These are phyloP conservation scores for Cyrtonyx montezumae DNA, from an alignment of 2,113 vertebrate species.

Conservation along the genomic window DNA sequence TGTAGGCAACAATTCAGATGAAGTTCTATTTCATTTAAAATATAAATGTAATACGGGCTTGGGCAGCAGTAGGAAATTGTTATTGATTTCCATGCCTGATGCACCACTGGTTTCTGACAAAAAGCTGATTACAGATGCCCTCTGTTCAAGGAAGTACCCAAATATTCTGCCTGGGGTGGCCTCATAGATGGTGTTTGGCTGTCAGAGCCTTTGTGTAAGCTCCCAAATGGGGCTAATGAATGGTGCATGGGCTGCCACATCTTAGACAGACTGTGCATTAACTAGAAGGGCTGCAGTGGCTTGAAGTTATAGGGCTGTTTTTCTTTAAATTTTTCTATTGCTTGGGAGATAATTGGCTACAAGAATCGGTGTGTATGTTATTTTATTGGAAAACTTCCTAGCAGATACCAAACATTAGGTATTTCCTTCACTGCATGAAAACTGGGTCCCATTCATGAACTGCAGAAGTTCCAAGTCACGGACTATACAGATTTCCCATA, in stretches of 20 bases:
- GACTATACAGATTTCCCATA: accelerated
- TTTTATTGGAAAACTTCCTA: background rate
- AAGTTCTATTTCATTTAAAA: background rate
- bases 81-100: background rate
- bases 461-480: background rate
- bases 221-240: background rate
- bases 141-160: background rate
- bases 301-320: accelerated
- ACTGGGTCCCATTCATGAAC: background rate
- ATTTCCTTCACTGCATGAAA: background rate
- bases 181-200: background rate
- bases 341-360: background rate
- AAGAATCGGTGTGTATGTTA: background rate
- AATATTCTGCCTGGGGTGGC: background rate
- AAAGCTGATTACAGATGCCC: background rate
- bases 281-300: background rate
- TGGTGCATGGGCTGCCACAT: accelerated
- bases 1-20: background rate
- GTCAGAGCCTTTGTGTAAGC: background rate
- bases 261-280: background rate
- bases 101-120: background rate
- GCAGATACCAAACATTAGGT: background rate
- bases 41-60: background rate
- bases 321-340: background rate
- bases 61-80: background rate